Conservation (phyloP, 2,113 vertebrate species). For the Calcarius ornatus region DNA sequence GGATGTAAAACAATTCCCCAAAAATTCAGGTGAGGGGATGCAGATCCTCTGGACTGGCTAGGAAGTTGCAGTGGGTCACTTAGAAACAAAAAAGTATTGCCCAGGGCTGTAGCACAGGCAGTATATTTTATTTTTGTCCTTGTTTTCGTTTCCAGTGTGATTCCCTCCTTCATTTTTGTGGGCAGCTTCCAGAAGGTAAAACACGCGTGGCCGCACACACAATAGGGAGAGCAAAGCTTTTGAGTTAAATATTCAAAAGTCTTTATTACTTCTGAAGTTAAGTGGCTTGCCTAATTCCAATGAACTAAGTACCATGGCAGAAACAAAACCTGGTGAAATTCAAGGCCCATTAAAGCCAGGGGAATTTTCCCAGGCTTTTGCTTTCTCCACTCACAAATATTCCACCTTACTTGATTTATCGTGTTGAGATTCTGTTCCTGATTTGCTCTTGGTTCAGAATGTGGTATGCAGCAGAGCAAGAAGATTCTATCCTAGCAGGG, state of each 20-base stretch:
- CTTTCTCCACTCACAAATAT: not conserved
- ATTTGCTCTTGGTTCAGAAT: not conserved
- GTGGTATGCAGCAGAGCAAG: not conserved
- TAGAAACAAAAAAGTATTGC: not conserved
- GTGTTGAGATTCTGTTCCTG: not conserved
- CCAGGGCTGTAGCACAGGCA: not conserved
- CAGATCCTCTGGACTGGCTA: not conserved
- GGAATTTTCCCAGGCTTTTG: slow-evolving; percentile 34
- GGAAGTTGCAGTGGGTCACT: not conserved
- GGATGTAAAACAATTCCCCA: not conserved
- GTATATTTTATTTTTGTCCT: not conserved
- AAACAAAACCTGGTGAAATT: slow-evolving; percentile 21
- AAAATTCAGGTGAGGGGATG: not conserved
- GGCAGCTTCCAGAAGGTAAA: not conserved
- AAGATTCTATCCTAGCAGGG: not conserved
- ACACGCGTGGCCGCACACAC: not conserved
- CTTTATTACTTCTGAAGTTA: not conserved
- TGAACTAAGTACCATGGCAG: not conserved
- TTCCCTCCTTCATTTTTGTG: not conserved
- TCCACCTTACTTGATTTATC: not conserved
- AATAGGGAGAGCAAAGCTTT: not conserved
- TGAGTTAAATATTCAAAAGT: slow-evolving; percentile 32
- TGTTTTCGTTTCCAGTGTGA: not conserved
- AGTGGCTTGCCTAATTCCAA: slow-evolving; percentile 1
- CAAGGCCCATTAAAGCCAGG: slow-evolving; percentile 30